phyloP scores from a whole-genome alignment of 2,888 invertebrate genomes.

The Alentia gelatinosa region DNA sequence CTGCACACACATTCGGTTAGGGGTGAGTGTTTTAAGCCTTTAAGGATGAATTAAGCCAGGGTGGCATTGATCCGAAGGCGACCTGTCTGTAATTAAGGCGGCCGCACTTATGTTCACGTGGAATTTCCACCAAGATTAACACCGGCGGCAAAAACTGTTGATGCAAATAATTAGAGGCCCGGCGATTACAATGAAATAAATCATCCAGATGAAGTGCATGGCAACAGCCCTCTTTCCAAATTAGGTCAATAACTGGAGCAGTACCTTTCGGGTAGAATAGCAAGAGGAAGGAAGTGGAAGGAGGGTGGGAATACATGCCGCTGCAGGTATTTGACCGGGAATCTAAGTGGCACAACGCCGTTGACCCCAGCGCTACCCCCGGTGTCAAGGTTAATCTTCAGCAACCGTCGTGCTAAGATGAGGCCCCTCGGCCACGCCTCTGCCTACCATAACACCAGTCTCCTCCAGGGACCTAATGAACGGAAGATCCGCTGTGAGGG shows the following conservation, averaged over 20 bases:
- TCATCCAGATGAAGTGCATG: background rate
- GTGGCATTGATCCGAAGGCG: background rate
- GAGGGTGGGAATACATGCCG: background rate
- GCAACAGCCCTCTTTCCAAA: background rate
- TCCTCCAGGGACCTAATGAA: constrained; percentile 26
- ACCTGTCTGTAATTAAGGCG: constrained; percentile 4
- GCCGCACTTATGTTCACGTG: constrained; percentile 13
- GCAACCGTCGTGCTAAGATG: background rate
- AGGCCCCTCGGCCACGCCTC: background rate
- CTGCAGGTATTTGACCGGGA: background rate
- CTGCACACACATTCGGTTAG: background rate
- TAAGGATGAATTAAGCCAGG: background rate
- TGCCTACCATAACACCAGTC: constrained; percentile 7
- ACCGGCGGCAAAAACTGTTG: constrained; percentile 19
- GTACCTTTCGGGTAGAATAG: too few species aligned
- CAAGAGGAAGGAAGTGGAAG: too few species aligned
- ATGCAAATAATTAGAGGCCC: constrained; percentile 47
- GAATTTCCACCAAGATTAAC: constrained; percentile 32
- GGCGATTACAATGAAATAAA: constrained; percentile 17
- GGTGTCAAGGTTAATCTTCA: constrained; percentile 27
- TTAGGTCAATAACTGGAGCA: background rate
- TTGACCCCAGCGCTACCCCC: background rate
- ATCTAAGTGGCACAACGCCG: background rate
- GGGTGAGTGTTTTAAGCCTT: background rate
- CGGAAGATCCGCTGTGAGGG: background rate